These are phyloP conservation scores for Protaetia brevitarsis DNA, from an alignment of 1,140 invertebrate species.

Conservation along the genomic window DNA sequence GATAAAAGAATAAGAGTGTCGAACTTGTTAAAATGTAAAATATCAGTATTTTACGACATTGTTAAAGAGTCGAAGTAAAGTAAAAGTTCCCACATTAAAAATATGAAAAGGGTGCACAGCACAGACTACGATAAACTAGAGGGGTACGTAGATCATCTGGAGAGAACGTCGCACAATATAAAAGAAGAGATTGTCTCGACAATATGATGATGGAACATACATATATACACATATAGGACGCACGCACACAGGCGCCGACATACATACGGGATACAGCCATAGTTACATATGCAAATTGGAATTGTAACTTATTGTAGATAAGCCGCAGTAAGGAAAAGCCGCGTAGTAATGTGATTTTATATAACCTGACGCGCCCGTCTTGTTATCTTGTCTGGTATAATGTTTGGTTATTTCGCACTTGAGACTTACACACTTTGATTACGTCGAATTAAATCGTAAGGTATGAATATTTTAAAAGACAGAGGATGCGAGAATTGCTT, in stretches of 20 bases:
- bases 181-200: slow-evolving; percentile 7
- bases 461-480: slow-evolving; percentile 1
- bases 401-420: slow-evolving; percentile 18
- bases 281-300: slow-evolving; percentile 45
- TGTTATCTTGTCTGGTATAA: slow-evolving; percentile 16
- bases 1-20: neutral
- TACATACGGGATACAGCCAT: slow-evolving; percentile 32
- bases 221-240: no score
- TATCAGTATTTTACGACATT: neutral
- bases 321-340: slow-evolving; percentile 32
- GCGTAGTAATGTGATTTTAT: slow-evolving; percentile 32
- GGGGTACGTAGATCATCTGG: neutral
- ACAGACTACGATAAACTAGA: neutral
- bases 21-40: neutral
- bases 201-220: slow-evolving; percentile 17
- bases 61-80: neutral
- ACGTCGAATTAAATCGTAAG: slow-evolving; percentile 12
- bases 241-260: neutral
- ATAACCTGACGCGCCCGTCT: slow-evolving; percentile 8
- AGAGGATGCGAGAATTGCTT: neutral
- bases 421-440: slow-evolving; percentile 18
- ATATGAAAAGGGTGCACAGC: neutral
- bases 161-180: neutral
- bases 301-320: slow-evolving; percentile 42
- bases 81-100: slow-evolving; percentile 8